Evolutionary conservation across 2,888 invertebrate species (phyloP), one percentile per base, ranked within the genome.

Genomic region (Candidula unifasciata): DNA sequence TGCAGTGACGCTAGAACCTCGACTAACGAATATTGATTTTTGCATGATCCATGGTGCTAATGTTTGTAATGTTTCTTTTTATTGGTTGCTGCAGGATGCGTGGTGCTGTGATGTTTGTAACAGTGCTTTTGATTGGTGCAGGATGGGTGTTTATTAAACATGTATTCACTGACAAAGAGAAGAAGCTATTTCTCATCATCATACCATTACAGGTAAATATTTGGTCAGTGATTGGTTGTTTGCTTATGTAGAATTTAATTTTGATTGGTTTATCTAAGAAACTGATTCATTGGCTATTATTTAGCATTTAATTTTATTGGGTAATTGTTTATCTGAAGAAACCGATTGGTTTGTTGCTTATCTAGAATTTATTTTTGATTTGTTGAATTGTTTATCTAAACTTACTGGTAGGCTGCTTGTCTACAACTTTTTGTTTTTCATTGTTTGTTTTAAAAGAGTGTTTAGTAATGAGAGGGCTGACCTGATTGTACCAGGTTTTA

Each of bases 111-210:
- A 94, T 99, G 80, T 99, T 99, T 93, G 97, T 99, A 85, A 98
- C 98, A 0, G 96, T 99, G 88, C 96, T 99, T 21, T 95, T 99
- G 21, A 97, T 99, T 89, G 99, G 99, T 76, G 98, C 99, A 10
- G 99, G 99, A 0, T 99, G 99, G 98, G 98, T 98, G 66, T 99
- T 99, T 93, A 98, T 99, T 90, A 99, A 99, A 93, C 98, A 99
- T 93, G 97, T 99, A 88, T 95, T 99, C 37, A 97, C 98, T 0
- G 98, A 98, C 90, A 96, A 97, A 88, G 99, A 99, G 93, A 98
- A 99, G 94, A 97, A 97, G 92, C 95, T 99, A 30, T 99, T 99
- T 93, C 97, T 99, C 96, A 96, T 99, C 89, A 97, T 99, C 68
- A 97, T 99, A 92, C 99, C 99, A 0, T 94, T 99, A 73, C 99